Base-by-base conservation (phyloP, 37 sponge, comb jelly and placozoan species). In the Cliona cf. orientalis region DNA sequence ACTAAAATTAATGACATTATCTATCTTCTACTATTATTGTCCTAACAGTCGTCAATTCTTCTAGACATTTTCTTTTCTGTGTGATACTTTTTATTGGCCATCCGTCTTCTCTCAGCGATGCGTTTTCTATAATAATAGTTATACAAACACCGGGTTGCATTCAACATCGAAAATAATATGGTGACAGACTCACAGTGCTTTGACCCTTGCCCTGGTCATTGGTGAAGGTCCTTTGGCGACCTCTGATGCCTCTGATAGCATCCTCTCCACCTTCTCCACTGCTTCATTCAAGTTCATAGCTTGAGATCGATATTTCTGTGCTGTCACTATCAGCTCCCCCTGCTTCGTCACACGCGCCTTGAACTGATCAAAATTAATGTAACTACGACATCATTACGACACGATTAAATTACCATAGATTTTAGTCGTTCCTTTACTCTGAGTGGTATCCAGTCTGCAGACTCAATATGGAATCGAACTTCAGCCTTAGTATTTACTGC, bases 401-500 rank as follows among this genome's bases (percentile, higher is more conserved):
- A n/a, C n/a, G n/a, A n/a, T n/a, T n/a, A 5, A 21, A 44, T 11
- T 66, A 94, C 95, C 85, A 91, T 36, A 29, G 36, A 34, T 1
- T 75, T 42, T 39, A 95, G 35, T 57, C 84, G 44, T 21, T 82
- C 78, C 49, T 89, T 94, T n/a, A 97, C 92, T 42, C 90, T 76
- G 31, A 78, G 76, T 14, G 97, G 90, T 33, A 97, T 29, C 97
- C 97, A 97, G 31, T 91, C 92, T 12, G 95, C 95, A 42, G 86
- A 81, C 5, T 72, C 57, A 67, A 97, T 53, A 40, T 97, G 84
- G 61, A 97, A 94, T 44, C 92, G 53, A 0, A 97, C 64, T 22
- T 94, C 87, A 37, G 79, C 97, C 46, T 94, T 97, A 0, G 97
- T 94, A 58, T 81, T 97, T 64, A 97, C 95, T 95, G 42, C 23